Percentiles rank a stretch among this genome's conserved stretches.
Conservation (phyloP, 2,797 vertebrate species). For the Pantherophis vulpinus region DNA sequence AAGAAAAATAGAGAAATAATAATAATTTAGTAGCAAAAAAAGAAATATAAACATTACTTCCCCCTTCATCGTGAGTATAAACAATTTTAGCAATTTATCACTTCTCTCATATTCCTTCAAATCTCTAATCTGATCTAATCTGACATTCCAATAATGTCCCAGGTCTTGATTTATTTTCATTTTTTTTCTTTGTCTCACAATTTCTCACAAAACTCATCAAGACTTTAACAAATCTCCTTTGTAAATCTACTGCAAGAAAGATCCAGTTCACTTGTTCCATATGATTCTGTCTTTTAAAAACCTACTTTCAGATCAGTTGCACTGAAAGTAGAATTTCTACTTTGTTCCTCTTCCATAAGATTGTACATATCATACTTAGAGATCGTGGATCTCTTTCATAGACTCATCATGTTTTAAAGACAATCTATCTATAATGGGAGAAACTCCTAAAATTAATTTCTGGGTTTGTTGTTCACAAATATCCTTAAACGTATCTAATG, state of each 20-base stretch:
- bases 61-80: neutral
- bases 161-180: neutral
- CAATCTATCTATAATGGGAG: neutral
- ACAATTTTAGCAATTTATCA: neutral
- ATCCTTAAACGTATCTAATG: neutral
- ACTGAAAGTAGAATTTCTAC: neutral
- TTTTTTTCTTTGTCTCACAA: neutral
- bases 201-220: neutral
- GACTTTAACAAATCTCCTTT: neutral
- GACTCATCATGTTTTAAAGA: neutral
- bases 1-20: neutral
- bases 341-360: neutral
- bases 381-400: neutral
- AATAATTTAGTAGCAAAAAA: neutral
- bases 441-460: neutral
- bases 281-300: neutral
- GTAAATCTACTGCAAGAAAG: neutral
- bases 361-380: neutral
- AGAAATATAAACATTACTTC: neutral
- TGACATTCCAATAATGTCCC: neutral
- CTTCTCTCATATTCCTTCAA: neutral
- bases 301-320: neutral
- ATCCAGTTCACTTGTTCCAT: neutral
- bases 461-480: neutral
- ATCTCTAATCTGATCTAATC: neutral